Percentiles rank a stretch among this genome's conserved stretches.
Conservation (phyloP, 2,113 vertebrate species). For the Neolamprologus modestus region DNA sequence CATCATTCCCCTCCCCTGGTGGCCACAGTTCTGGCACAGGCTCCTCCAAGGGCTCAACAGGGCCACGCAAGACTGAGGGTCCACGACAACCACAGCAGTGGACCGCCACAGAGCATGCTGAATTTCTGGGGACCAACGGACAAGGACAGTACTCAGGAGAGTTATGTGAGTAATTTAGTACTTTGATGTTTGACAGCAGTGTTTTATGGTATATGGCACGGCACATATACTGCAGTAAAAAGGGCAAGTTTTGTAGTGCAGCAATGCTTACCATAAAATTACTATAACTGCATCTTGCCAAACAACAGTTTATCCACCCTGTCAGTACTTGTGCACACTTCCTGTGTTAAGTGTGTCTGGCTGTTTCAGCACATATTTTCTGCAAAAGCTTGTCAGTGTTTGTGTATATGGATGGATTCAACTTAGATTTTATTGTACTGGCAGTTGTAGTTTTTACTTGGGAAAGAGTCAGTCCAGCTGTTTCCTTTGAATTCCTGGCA, state of each 20-base stretch:
- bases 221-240: neutral
- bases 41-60: slow-evolving; percentile 96
- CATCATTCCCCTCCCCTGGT: slow-evolving; percentile 92
- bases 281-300: neutral
- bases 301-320: neutral
- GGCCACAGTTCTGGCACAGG: slow-evolving; percentile 95
- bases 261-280: neutral
- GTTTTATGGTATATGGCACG: neutral
- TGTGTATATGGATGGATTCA: neutral
- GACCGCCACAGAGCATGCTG: slow-evolving; percentile 83
- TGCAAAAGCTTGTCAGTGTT: neutral
- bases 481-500: neutral
- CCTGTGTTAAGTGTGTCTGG: neutral
- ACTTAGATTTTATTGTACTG: neutral
- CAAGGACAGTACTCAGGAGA: slow-evolving; percentile 93
- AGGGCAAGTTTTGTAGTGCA: neutral
- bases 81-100: slow-evolving; percentile 78
- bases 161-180: slow-evolving; percentile 82
- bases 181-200: neutral
- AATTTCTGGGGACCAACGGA: slow-evolving; percentile 86
- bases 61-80: slow-evolving; percentile 84
- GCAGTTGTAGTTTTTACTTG: neutral
- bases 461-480: neutral
- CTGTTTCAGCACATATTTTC: neutral
- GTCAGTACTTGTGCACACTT: neutral